Conservation (phyloP, 1,140 invertebrate genomes). For the Drosophila jambulina region DNA sequence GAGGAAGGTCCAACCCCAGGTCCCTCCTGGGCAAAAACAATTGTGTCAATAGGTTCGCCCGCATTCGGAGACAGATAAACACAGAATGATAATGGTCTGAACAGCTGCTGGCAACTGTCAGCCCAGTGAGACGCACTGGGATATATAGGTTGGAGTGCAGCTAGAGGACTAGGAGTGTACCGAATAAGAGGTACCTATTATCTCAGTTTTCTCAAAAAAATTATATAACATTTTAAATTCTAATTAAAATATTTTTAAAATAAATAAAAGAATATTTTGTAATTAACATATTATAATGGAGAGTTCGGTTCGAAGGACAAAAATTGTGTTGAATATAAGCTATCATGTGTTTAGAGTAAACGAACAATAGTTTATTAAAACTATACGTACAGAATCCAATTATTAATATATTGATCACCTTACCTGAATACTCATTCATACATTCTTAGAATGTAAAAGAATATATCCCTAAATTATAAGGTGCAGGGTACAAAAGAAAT, state of each 20-base stretch:
- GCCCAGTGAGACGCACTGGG: constrained; percentile 38
- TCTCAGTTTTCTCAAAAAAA: accelerated
- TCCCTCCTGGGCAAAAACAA: constrained; percentile 66
- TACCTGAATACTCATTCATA: background rate
- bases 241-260: background rate
- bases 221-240: background rate
- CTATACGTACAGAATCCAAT: background rate
- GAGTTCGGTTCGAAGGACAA: background rate
- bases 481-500: constrained; percentile 1
- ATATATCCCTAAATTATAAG: background rate
- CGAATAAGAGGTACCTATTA: background rate
- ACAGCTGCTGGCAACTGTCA: constrained; percentile 78
- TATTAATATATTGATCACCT: background rate
- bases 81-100: constrained; percentile 66
- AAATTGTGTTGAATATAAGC: background rate
- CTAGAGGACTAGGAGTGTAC: background rate
- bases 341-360: background rate
- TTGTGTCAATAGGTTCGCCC: constrained; percentile 82
- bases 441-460: too few relatives aligned
- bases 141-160: constrained; percentile 23
- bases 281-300: background rate
- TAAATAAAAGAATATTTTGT: too few relatives aligned
- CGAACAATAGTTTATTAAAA: background rate
- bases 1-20: constrained; percentile 51
- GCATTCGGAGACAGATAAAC: constrained; percentile 74